Evolutionary conservation across 2,797 vertebrate species (phyloP), one percentile per base, ranked within the genome.

Genomic region (Tachyglossus aculeatus): DNA sequence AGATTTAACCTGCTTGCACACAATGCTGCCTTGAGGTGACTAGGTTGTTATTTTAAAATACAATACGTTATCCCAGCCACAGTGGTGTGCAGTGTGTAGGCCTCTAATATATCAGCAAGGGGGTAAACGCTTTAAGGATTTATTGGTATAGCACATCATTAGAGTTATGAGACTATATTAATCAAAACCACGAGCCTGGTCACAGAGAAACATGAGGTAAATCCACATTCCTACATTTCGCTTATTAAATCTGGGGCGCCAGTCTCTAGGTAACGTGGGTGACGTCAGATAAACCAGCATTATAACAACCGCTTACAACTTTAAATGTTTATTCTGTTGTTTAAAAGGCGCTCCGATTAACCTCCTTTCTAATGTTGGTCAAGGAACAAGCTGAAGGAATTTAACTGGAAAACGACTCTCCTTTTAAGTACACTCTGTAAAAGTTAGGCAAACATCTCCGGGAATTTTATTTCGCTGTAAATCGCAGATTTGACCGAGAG

Each of bases 161-260:
- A 71, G 48, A 27, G 27, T 77, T 63, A 71, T 61, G 41, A 73
- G 73, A 53, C 22, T 63, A 58, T 58, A 73, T 81, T 71, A 72
- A 67, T 81, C 78, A 81, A 54, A 77, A 33, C 45, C 50, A 37
- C 40, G 27, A 47, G 31, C 27, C 65, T 74, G 72, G 55, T 61
- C 70, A 72, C 73, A 73, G 67, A 74, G 79, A 85, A 80, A 62
- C 62, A 78, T 81, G 73, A 78, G 66, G 71, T 63, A 82, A 80
- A 74, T 64, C 45, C 71, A 34, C 65, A 64, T 40, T 41, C 74
- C 44, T 64, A 14, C 24, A 34, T 38, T 79, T 68, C 56, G 63
- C 47, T 44, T 66, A 33, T 45, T 69, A 78, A 70, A 27, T 37
- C 33, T n/a, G 72, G 61, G 55, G 48, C 41, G 38, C 67, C 54